Percentiles rank a stretch among this genome's conserved stretches.
Conservation (phyloP, 2,888 invertebrate genomes). For the Polydrusus pterygomalis region DNA sequence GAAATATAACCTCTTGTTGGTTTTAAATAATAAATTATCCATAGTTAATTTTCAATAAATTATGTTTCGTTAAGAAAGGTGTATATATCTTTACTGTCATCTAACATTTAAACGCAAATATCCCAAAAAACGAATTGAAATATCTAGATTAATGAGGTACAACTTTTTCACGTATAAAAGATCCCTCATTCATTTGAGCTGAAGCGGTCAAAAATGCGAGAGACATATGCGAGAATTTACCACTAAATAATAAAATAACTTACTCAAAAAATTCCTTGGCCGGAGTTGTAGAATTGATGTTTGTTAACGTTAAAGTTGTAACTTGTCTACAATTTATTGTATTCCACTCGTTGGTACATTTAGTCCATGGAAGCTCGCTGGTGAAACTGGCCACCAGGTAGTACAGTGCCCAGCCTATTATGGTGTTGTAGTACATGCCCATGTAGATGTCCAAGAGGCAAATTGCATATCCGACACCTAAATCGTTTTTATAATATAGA, state of each 20-base stretch:
- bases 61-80: too few species aligned
- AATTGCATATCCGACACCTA: slow-evolving; percentile 96
- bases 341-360: slow-evolving; percentile 91
- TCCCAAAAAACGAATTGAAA: too few species aligned
- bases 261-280: slow-evolving; percentile 94
- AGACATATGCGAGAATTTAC: too few species aligned
- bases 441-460: slow-evolving; percentile 96
- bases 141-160: too few species aligned
- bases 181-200: too few species aligned
- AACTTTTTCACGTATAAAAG: too few species aligned
- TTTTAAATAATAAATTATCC: too few species aligned
- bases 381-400: slow-evolving; percentile 90
- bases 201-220: too few species aligned
- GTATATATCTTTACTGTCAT: too few species aligned
- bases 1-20: too few species aligned
- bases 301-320: slow-evolving; percentile 66
- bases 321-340: slow-evolving; percentile 84
- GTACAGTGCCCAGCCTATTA: slow-evolving; percentile 97
- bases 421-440: slow-evolving; percentile 98
- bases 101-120: too few species aligned
- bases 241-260: slow-evolving; percentile 66
- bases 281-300: slow-evolving; percentile 81
- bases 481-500: not conserved
- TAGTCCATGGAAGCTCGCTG: slow-evolving; percentile 89
- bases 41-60: too few species aligned